Evolutionary conservation across 1,140 invertebrate genomes (phyloP), one percentile per base, ranked within the genome.

Genomic region (Aphis gossypii): DNA sequence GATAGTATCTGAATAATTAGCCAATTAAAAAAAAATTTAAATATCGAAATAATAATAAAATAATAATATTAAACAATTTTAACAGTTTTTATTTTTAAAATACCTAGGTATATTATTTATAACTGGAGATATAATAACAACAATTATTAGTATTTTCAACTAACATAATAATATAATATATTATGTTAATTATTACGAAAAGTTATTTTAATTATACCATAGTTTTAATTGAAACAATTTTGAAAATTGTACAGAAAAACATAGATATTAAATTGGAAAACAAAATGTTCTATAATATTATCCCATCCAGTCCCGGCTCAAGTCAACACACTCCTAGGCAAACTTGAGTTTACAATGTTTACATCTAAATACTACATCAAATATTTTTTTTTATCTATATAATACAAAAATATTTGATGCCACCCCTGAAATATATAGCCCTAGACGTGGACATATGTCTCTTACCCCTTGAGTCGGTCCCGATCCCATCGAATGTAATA

Each of bases 61-160:
- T 76, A 76, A 76, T n/a, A 76, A n/a, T 30, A 76, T n/a, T 76
- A 6, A n/a, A 23, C 11, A 44, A 21, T 51, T 44, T 48, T 51
- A 88, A 88, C 30, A 4, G 18, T 48, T 44, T 25, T 38, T 54
- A 84, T 23, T 5, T 83, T 41, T 21, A 41, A 44, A 41, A 83
- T 87, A 48, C n/a, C 30, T 76, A 76, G 30, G 30, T 87, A 46
- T 48, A 48, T 48, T 48, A 87, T 87, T 48, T 35, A 44, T 88
- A 88, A 48, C 35, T 48, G n/a, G 86, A 88, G 35, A 41, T 88
- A 48, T 23, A 88, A 88, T 48, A 87, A 84, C 9, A 84, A 46
- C 35, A 51, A 48, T 25, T 51, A 88, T 48, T 48, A 84, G 25
- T 25, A 87, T 88, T 48, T 88, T 51, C 46, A 88, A 48, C 44